Conservation (phyloP, 2,113 vertebrate species). For the Crotalus horridus region DNA sequence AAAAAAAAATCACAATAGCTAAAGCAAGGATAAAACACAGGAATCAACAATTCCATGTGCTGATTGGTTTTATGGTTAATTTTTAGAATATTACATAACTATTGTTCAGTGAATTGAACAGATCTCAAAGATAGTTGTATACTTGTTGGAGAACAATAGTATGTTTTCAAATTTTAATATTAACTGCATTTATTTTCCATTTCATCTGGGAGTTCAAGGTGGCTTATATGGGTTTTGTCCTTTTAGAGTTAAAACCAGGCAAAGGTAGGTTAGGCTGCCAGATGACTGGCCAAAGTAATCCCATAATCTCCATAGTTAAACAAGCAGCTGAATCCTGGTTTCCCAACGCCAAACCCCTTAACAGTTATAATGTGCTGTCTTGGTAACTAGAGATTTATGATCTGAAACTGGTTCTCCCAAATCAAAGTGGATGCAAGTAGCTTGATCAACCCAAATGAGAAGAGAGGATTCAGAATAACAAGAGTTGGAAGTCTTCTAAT, state of each 20-base stretch:
- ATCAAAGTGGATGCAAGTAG: not conserved
- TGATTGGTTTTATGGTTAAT: not conserved
- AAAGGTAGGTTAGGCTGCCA: not conserved
- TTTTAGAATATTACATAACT: not conserved
- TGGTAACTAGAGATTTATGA: not conserved
- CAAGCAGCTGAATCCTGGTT: not conserved
- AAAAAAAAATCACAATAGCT: not conserved
- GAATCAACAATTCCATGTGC: not conserved
- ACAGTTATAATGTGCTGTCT: not conserved
- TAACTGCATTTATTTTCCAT: not conserved
- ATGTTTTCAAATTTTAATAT: not conserved
- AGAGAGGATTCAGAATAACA: not conserved
- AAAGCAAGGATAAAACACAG: not conserved
- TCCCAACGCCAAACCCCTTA: not conserved
- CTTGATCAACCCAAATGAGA: not conserved
- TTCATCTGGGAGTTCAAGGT: not conserved
- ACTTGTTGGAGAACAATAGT: not conserved
- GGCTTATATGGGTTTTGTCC: not conserved
- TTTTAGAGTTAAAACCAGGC: not conserved
- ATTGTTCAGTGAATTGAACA: not conserved
- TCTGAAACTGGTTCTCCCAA: not conserved
- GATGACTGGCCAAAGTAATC: not conserved
- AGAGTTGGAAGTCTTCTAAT: not conserved
- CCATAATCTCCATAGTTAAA: not conserved
- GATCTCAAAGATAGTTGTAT: not conserved